phyloP scores from a whole-genome alignment of 2,888 invertebrate genomes.

The Congeria kusceri region DNA sequence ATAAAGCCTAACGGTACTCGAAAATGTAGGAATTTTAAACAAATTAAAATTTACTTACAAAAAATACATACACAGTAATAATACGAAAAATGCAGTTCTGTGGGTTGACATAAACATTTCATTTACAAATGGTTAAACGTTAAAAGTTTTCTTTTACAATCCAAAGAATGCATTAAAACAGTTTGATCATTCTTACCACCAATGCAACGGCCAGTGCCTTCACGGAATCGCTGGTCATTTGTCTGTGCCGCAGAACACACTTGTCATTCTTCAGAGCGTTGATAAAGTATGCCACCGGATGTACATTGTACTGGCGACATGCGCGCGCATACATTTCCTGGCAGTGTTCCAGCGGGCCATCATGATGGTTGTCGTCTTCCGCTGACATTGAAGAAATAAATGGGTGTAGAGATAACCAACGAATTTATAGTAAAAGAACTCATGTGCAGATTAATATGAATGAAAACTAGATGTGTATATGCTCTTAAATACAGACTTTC shows the following conservation, averaged over 20 bases:
- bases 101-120: too few relatives aligned
- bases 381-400: slow-evolving; percentile 25
- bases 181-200: slow-evolving; percentile 66
- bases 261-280: slow-evolving; percentile 65
- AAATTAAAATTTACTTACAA: too few relatives aligned
- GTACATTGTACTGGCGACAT: slow-evolving; percentile 67
- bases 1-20: too few relatives aligned
- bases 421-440: neutral
- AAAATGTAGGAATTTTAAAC: too few relatives aligned
- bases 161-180: too few relatives aligned
- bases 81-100: too few relatives aligned
- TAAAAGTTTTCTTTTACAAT: too few relatives aligned
- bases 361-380: slow-evolving; percentile 51
- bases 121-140: too few relatives aligned
- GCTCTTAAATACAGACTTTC: too few relatives aligned
- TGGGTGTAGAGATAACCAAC: neutral
- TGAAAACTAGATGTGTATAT: too few relatives aligned
- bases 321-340: slow-evolving; percentile 69
- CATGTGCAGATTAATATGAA: too few relatives aligned
- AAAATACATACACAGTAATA: too few relatives aligned
- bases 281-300: slow-evolving; percentile 67
- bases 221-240: slow-evolving; percentile 70
- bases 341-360: slow-evolving; percentile 49
- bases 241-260: slow-evolving; percentile 68
- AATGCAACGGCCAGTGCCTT: slow-evolving; percentile 76